Evolutionary conservation across 2,888 invertebrate species (phyloP).

Genomic region (Cremastobaeus sp.): DNA sequence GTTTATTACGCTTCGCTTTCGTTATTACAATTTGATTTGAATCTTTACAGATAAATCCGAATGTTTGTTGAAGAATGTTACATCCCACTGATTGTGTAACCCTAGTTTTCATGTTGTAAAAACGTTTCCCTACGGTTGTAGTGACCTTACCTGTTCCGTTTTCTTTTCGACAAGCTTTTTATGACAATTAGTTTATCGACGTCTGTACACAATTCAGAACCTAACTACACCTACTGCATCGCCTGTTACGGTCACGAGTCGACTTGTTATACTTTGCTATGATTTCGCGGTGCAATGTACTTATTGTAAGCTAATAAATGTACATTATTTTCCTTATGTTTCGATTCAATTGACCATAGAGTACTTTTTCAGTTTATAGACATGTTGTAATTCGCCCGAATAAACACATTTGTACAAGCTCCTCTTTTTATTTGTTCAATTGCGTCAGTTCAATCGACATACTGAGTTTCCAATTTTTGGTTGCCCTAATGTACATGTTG

Average conservation of each 20-base stretch:
- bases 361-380: conserved; percentile 12
- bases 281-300: conserved; percentile 40
- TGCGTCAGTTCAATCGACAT: too few relatives aligned
- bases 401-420: neutral
- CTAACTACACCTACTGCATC: conserved; percentile 6
- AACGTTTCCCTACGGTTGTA: conserved; percentile 19
- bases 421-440: neutral
- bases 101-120: conserved; percentile 22
- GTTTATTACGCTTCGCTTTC: conserved; percentile 26
- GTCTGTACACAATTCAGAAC: neutral
- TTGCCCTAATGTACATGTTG: conserved; percentile 35
- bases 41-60: conserved; percentile 15
- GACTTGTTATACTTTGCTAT: conserved; percentile 31
- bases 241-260: conserved; percentile 31
- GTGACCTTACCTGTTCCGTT: too few relatives aligned
- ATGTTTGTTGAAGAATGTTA: conserved; percentile 17
- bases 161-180: too few relatives aligned
- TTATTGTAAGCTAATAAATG: conserved; percentile 39
- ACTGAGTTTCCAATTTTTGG: conserved; percentile 8
- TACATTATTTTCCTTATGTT: conserved; percentile 46
- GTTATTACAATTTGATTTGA: neutral
- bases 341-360: conserved; percentile 20
- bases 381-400: conserved; percentile 3
- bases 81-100: conserved; percentile 1
- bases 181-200: too few relatives aligned